Base-by-base conservation (phyloP, 1,140 invertebrate species). In the Patella vulgata region DNA sequence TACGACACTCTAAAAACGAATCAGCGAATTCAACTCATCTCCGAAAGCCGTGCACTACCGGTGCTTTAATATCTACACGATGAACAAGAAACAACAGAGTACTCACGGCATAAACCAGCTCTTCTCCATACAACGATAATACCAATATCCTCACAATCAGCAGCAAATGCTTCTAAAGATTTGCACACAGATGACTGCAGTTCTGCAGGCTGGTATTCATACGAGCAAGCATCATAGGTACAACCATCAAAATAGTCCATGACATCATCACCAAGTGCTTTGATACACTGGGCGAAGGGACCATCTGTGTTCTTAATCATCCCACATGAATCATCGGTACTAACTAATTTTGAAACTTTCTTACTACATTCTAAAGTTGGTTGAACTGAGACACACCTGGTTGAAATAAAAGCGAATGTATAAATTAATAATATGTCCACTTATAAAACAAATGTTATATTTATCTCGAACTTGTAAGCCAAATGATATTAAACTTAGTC, bases 41-140 rank as follows among this genome's bases (percentile, higher is more conserved):
- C n/a, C n/a, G n/a, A n/a, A n/a, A n/a, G n/a, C n/a, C n/a, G n/a
- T n/a, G n/a, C n/a, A n/a, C n/a, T n/a, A n/a, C n/a, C n/a, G n/a
- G n/a, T n/a, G n/a, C n/a, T n/a, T n/a, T n/a, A n/a, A n/a, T n/a
- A n/a, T n/a, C n/a, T n/a, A n/a, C n/a, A n/a, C n/a, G n/a, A n/a
- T n/a, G n/a, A n/a, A n/a, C n/a, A n/a, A n/a, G n/a, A n/a, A n/a
- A n/a, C n/a, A n/a, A n/a, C n/a, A 25, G 0, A 19, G 44, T 56
- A 59, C 64, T 33, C 57, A 73, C 71, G 62, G 40, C 71, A 73
- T 23, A 70, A 57, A 21, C 14, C 19, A 5, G 27, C 12, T 6
- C 31, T 52, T 31, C 71, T 68, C 71, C 71, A 73, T 28, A 59
- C 53, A 5, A 68, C 55, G 3, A 30, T 23, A 2, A 68, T 28